Evolutionary conservation across 30 jellyfish, hydroid and myxozoan species (phyloP), one percentile per base, ranked within the genome.

Genomic region (Catostylus mosaicus): DNA sequence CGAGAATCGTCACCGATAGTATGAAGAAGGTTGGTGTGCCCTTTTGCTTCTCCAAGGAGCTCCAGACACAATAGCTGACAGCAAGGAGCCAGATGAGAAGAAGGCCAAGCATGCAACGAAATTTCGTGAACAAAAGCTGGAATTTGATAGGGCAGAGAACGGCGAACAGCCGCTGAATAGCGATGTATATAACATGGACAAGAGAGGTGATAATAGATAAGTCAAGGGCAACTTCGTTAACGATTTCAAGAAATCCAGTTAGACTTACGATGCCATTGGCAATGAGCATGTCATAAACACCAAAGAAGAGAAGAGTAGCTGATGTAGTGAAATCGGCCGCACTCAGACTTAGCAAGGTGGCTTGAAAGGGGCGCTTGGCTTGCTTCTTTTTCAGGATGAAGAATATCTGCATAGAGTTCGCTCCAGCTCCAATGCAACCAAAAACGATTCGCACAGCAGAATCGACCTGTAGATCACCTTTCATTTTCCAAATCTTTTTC

Each of bases 111-210:
- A 22, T 16, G 62, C 85, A 74, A 23, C 85, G 85, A 40, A 59
- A 74, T 18, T 51, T 74, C 30, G 85, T 74, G 63, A 74, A 74
- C 50, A 33, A 22, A 62, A 74, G 32, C 16, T 74, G 75, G 47
- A 74, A 74, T 29, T n/a, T 56, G 61, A 74, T 20, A 22, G 85
- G 85, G 26, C 9, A 30, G 38, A 74, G 72, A 31, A 74, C 85
- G 20, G 85, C 85, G 23, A 51, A n/a, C 11, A 74, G 85, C 23
- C 85, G 74, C 23, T 74, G 85, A 46, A 74, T 40, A 23, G 85
- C 85, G 23, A 74, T 74, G 74, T 50, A 74, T 26, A 27, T 63
- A 29, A 74, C 85, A 51, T 74, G 85, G 26, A 74, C 38, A 29
- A 74, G 85, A 19, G 85, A 74, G 3, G 85, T 47, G 12, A 74